Conservation (phyloP, 2,888 invertebrate genomes). For the Yponomeuta cagnagella region DNA sequence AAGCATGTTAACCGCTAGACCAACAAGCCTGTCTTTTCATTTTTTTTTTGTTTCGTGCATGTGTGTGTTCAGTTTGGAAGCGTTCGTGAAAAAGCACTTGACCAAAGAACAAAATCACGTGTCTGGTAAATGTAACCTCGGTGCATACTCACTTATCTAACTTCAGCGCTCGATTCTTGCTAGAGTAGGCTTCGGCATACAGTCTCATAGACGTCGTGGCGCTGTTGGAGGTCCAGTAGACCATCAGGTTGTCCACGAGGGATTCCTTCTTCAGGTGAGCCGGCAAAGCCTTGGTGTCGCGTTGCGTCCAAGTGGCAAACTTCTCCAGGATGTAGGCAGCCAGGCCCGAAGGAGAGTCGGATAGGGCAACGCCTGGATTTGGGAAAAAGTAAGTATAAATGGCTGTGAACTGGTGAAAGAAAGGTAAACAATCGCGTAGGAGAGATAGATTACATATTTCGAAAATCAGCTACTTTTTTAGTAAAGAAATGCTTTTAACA, state of each 20-base stretch:
- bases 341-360: conserved; percentile 86
- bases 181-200: conserved; percentile 79
- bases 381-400: conserved; percentile 18
- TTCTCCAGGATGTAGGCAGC: conserved; percentile 91
- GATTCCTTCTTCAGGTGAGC: conserved; percentile 80
- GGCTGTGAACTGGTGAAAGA: too few species aligned
- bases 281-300: conserved; percentile 78
- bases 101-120: too few species aligned
- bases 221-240: conserved; percentile 86
- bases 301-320: conserved; percentile 83
- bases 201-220: conserved; percentile 85
- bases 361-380: conserved; percentile 77
- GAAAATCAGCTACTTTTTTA: too few species aligned
- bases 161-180: conserved; percentile 31
- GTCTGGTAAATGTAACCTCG: too few species aligned
- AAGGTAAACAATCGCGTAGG: too few species aligned
- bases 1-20: too few species aligned
- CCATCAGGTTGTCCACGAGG: conserved; percentile 87
- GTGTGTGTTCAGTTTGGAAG: too few species aligned
- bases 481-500: too few species aligned
- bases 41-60: too few species aligned
- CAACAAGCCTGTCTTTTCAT: too few species aligned
- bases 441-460: too few species aligned
- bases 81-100: too few species aligned
- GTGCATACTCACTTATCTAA: conserved; percentile 58